Base-by-base conservation (phyloP, 1,140 invertebrate genomes). In the Oncopodura yosiiana region DNA sequence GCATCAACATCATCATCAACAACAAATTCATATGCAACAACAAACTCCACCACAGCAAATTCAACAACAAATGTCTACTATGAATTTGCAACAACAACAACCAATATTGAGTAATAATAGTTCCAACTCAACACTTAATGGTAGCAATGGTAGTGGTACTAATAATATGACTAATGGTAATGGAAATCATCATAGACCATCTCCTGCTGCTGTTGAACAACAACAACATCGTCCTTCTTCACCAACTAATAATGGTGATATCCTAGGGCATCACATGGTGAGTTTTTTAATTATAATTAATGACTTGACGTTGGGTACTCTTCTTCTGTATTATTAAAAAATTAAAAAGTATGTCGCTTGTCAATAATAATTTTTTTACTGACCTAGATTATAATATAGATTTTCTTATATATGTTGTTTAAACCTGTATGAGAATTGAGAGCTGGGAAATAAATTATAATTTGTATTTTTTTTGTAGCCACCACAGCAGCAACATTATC, bases 171-270 rank as follows among this genome's bases (percentile, higher is more conserved):
- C 14, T 14, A 34, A 49, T 38, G 46, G 44, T 32, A 46, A 46
- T 32, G 29, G 46, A 18, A 49, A 49, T 49, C 36, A 49, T 38
- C 46, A 34, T 49, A 34, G 36, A 11, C 23, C 42, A 44, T 24
- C 9, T 27, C 23, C 26, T 23, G 23, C 46, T 37, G 34, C 27
- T n/a, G 34, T 27, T 14, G 30, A 27, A 46, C 34, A 32, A 37
- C 26, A 27, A 49, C 32, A 49, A 16, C 27, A 49, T 23, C 32
- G 36, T 34, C 8, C 32, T 37, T 30, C 16, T 9, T 49, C 46
- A 19, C 46, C 46, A 16, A 49, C 46, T 49, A 49, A 49, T 26
- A 49, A 49, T 36, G 38, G 38, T 38, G 46, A n/a, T n/a, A n/a
- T n/a, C n/a, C n/a, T n/a, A n/a, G n/a, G n/a, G n/a, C n/a, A n/a